Evolutionary conservation across 2,797 vertebrate genomes (phyloP).

Genomic region (Tapirus indicus): DNA sequence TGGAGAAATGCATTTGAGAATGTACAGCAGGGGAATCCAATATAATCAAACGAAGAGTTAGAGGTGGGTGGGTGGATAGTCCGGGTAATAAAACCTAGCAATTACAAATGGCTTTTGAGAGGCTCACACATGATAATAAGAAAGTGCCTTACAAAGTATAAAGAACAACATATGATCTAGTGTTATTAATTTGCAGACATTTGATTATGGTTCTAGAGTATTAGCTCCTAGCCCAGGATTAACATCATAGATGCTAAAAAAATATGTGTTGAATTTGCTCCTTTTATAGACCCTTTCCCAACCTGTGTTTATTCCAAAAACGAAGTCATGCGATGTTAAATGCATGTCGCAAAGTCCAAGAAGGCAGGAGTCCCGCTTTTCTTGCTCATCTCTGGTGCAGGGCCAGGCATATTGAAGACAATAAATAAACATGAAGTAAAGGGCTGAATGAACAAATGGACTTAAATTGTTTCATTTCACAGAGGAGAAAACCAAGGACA

Average conservation of each 20-base stretch:
- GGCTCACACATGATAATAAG: not conserved
- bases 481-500: not conserved
- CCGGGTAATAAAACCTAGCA: not conserved
- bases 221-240: not conserved
- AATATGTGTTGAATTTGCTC: not conserved
- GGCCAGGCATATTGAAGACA: not conserved
- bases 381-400: not conserved
- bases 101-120: not conserved
- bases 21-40: not conserved
- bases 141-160: not conserved
- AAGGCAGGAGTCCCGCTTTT: not conserved
- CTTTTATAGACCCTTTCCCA: not conserved
- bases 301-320: not conserved
- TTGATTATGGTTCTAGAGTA: conserved; percentile 9
- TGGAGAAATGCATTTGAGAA: conserved; percentile 24
- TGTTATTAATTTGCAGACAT: conserved; percentile 12
- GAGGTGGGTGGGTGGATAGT: not conserved
- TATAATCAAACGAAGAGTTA: not conserved
- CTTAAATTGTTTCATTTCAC: not conserved
- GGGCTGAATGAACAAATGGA: not conserved
- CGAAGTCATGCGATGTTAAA: not conserved
- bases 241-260: conserved; percentile 21
- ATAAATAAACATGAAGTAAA: not conserved
- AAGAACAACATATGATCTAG: not conserved
- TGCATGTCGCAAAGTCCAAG: not conserved